Evolutionary conservation across 2,113 vertebrate species (phyloP), one percentile per base, ranked within the genome.

Genomic region (Nesoenas mayeri): DNA sequence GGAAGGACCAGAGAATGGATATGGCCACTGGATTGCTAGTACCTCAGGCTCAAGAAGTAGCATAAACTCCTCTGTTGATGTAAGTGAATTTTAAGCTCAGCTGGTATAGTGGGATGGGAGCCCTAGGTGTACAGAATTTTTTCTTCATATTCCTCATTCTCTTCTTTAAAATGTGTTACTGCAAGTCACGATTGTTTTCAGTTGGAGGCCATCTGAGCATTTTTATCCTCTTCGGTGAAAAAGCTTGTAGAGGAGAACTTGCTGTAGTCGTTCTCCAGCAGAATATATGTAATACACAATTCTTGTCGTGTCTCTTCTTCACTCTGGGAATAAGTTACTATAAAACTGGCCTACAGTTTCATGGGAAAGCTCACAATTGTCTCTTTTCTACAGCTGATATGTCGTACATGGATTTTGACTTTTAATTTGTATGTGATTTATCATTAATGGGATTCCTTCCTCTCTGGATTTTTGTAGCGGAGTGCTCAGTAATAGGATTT

Each of bases 21-120:
- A 99, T 69, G 98, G 99, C 38, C 99, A 99, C 95, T 99, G 99
- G 99, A 99, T 99, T 87, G 99, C 99, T 96, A 99, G 99, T 97
- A 99, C 99, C 8, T 99, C 99, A 17, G 99, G 99, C 77, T 99
- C 99, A 85, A 99, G 99, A 97, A 98, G 97, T 96, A 99, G 98
- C 93, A 98, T 99, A 89, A 98, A 92, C 96, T 99, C 99, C n/a
- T 98, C 97, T 74, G 97, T 97, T 67, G 99, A 99, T 79, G 99
- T 99, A 98, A 99, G 99, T 98, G 4, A 78, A 12, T 50, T 32
- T 91, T 83, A 57, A 91, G 21, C 8, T 6, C 7, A 74, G 67
- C 14, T 61, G 31, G 16, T 71, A 4, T 29, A 47, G 73, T 57
- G 64, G 51, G 19, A 48, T 71, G 32, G 61, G 26, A 88, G 18